These are phyloP conservation scores for Spilarctia lutea DNA, from an alignment of 2,888 invertebrate genomes.

Conservation along the genomic window DNA sequence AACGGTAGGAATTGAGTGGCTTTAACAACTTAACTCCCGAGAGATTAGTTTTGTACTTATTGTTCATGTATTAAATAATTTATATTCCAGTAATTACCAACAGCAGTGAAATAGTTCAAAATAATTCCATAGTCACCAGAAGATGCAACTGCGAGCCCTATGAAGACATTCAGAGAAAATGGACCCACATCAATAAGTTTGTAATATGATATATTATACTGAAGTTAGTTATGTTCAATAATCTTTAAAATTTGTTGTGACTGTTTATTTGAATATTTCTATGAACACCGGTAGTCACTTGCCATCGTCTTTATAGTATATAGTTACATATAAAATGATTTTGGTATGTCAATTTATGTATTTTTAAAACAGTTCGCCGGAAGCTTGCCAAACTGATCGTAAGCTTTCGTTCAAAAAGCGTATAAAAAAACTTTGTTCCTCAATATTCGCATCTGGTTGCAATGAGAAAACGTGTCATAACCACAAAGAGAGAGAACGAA, in stretches of 20 bases:
- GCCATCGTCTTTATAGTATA: too few species aligned
- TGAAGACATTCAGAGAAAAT: slow-evolving; percentile 11
- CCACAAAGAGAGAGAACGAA: background rate
- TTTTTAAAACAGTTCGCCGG: slow-evolving; percentile 5
- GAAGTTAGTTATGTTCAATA: too few species aligned
- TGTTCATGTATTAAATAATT: too few species aligned
- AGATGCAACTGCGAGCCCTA: slow-evolving; percentile 12
- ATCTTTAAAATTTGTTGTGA: background rate
- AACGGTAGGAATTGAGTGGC: too few species aligned
- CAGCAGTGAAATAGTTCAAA: background rate
- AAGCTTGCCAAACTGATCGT: background rate
- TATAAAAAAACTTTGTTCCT: slow-evolving; percentile 10
- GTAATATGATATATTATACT: background rate
- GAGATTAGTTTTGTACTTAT: too few species aligned
- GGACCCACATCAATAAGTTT: slow-evolving; percentile 11
- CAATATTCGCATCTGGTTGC: slow-evolving; percentile 8
- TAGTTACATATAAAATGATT: too few species aligned
- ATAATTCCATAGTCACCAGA: slow-evolving; percentile 2
- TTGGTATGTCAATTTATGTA: background rate
- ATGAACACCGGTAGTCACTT: too few species aligned
- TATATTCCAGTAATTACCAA: slow-evolving; percentile 2
- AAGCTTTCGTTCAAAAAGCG: slow-evolving; percentile 5
- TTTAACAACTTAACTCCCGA: too few species aligned
- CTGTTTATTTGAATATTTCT: too few species aligned
- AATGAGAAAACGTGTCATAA: slow-evolving; percentile 11